A percentile compares a stretch with the other conserved stretches of the same genome.
These are phyloP conservation scores for Campoplex nolae DNA, from an alignment of 2,888 invertebrate species.

Conservation along the genomic window DNA sequence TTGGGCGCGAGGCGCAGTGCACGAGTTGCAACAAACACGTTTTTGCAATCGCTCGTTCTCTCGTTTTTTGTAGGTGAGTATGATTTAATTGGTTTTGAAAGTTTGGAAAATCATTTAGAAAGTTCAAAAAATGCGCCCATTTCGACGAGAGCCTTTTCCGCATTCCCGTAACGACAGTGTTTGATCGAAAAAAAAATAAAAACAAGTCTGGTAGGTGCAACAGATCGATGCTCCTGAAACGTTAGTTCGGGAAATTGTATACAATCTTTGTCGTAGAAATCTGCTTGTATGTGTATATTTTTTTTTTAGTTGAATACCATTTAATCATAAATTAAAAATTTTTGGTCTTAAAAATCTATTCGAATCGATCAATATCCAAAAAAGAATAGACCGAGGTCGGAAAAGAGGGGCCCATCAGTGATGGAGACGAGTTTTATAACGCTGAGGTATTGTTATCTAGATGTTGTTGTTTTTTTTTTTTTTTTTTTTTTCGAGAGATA, in stretches of 20 bases:
- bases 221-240: not conserved
- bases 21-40: not conserved
- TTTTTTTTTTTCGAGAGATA: not conserved
- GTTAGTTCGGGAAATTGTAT: not conserved
- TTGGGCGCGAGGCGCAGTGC: not conserved
- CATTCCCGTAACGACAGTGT: not conserved
- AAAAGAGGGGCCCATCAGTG: not conserved
- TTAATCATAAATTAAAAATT: not conserved
- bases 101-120: slow-evolving; percentile 13
- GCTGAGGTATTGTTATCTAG: not conserved
- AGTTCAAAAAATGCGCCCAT: not conserved
- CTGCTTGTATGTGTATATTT: no score
- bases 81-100: not conserved
- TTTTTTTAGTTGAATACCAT: not conserved
- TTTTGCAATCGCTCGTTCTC: not conserved
- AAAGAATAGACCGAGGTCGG: not conserved
- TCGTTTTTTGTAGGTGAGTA: not conserved
- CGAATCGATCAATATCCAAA: not conserved
- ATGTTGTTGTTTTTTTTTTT: not conserved
- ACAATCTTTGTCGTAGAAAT: not conserved
- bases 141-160: not conserved
- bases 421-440: not conserved
- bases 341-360: not conserved
- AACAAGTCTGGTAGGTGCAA: not conserved
- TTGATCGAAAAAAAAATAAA: not conserved